These are phyloP conservation scores for Cyanocitta stelleri DNA, from an alignment of 2,113 vertebrate species.

Conservation along the genomic window DNA sequence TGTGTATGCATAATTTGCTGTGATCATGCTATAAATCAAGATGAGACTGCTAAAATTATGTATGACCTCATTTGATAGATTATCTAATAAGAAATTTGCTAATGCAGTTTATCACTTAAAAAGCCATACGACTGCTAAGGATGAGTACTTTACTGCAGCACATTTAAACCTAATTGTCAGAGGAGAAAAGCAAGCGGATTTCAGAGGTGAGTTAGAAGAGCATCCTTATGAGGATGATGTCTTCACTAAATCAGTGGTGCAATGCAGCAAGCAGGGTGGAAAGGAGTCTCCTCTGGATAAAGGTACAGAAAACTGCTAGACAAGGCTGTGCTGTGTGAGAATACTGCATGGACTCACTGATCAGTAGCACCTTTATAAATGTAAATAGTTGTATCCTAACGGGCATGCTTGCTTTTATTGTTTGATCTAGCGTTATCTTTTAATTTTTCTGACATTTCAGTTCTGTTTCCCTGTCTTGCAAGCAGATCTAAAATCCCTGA, in stretches of 20 bases:
- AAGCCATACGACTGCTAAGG: conserved; percentile 60
- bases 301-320: conserved; percentile 61
- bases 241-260: conserved; percentile 77
- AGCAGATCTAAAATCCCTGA: conserved; percentile 19
- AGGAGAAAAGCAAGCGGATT: conserved; percentile 65
- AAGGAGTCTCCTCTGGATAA: conserved; percentile 64
- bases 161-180: conserved; percentile 73
- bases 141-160: conserved; percentile 69
- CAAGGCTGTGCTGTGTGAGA: not conserved
- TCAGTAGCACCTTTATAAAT: not conserved
- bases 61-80: conserved; percentile 68
- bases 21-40: conserved; percentile 54
- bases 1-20: conserved; percentile 27
- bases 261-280: conserved; percentile 76
- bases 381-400: not conserved
- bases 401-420: conserved; percentile 12
- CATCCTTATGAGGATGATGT: conserved; percentile 73
- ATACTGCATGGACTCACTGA: not conserved
- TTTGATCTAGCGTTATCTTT: conserved; percentile 17
- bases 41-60: conserved; percentile 59
- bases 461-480: conserved; percentile 27
- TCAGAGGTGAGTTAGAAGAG: conserved; percentile 69
- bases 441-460: conserved; percentile 36
- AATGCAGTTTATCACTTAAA: conserved; percentile 76
- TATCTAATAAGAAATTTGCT: conserved; percentile 75